Base-by-base conservation (phyloP, 2,888 invertebrate genomes). In the Elysia crispata region DNA sequence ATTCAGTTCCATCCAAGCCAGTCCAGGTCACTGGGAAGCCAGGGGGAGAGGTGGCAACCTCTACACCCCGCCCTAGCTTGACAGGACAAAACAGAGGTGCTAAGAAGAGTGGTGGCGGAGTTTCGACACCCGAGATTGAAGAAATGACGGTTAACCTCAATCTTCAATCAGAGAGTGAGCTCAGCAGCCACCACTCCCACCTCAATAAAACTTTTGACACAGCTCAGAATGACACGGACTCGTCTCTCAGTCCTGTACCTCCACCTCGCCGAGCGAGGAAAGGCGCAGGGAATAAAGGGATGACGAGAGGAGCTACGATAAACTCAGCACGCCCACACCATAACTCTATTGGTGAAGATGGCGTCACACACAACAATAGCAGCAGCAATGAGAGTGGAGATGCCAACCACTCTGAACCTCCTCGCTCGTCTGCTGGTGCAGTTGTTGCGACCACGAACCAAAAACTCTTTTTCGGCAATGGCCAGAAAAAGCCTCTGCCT, bases 221-320 rank as follows among this genome's bases (percentile, higher is more conserved):
- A 72, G 86, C 85, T 82, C 88, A 87, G 89, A 89, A 88, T 87
- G 89, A 87, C 88, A 89, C 87, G 81, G 89, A 88, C 86, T 89
- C 88, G 81, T 77, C 75, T 20, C 30, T 13, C 57, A 75, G 77
- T 62, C 77, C 81, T 70, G 78, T 81, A 23, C 77, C 75, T 33
- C 77, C 77, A 25, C 79, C 79, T 25, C 67, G 79, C 0, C 54
- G 69, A 64, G 60, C 54, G 28, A 66, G 79, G 60, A 79, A 72
- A 69, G 69, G n/a, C 25, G 57, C 25, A 50, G 74, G 74, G 74
- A 77, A 57, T 13, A 50, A 23, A 20, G 23, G 69, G 25, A 64
- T 15, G 49, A 74, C 23, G 60, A 74, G 62, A 11, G 62, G 30
- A 30, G 30, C 60, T 64, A 41, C 41, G 11, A 11, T 11, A 41